These are phyloP conservation scores for Leucoma salicis DNA, from an alignment of 2,888 invertebrate genomes.

Conservation along the genomic window DNA sequence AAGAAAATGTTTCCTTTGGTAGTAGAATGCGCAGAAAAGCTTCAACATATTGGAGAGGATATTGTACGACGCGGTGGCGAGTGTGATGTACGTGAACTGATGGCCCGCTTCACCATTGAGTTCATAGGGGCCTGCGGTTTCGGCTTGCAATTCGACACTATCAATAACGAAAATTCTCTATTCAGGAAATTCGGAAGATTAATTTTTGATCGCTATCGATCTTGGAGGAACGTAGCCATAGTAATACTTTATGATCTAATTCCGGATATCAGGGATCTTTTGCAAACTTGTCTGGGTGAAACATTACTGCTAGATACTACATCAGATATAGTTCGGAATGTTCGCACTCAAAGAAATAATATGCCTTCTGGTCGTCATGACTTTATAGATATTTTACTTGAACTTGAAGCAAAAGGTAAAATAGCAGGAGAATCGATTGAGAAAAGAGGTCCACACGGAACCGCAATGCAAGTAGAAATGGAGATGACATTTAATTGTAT, in stretches of 20 bases:
- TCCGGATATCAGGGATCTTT: conserved; percentile 38
- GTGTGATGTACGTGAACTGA: conserved; percentile 48
- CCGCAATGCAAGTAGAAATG: conserved; percentile 42
- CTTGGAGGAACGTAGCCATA: conserved; percentile 24
- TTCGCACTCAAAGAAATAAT: conserved; percentile 49
- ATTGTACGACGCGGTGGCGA: conserved; percentile 43
- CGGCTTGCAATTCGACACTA: conserved; percentile 50
- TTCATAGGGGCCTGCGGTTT: conserved; percentile 61
- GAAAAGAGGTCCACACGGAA: conserved; percentile 44
- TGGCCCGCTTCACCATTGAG: conserved; percentile 58
- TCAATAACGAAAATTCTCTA: conserved; percentile 48
- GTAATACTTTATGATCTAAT: conserved; percentile 44
- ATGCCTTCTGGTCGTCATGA: conserved; percentile 54
- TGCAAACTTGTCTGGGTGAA: conserved; percentile 25
- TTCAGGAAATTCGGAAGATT: conserved; percentile 46
- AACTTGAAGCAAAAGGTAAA: conserved; percentile 47
- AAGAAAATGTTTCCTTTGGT: conserved; percentile 66
- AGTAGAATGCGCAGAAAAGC: conserved; percentile 54
- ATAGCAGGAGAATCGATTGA: conserved; percentile 57
- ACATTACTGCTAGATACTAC: conserved; percentile 27
- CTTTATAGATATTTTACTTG: conserved; percentile 53
- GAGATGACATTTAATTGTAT: conserved; percentile 46
- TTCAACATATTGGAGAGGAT: conserved; percentile 40
- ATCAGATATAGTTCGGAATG: conserved; percentile 37
- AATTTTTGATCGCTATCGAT: conserved; percentile 37